Conservation (phyloP, 2,113 vertebrate genomes). For the Cairina moschata region DNA sequence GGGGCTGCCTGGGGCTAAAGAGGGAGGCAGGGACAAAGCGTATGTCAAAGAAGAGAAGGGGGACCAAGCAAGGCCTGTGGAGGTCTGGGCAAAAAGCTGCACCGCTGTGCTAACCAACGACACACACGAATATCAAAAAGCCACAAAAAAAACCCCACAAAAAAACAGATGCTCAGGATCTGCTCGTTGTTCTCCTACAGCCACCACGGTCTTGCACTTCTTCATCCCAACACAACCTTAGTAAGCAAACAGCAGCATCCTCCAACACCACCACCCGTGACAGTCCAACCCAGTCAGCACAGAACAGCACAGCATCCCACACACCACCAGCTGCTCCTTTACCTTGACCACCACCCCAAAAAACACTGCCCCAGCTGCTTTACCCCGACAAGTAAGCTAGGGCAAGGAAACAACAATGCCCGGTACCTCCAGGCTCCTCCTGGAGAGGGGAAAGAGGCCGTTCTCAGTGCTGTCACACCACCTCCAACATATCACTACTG, state of each 20-base stretch:
- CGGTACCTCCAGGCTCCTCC: not conserved
- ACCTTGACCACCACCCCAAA: not conserved
- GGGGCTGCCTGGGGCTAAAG: not conserved
- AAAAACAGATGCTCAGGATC: not conserved
- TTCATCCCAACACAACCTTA: not conserved
- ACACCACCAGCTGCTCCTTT: not conserved
- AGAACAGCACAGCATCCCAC: not conserved
- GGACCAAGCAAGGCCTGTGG: not conserved
- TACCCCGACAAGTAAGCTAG: not conserved
- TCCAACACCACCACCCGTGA: not conserved
- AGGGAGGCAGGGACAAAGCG: not conserved
- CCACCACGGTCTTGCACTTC: not conserved
- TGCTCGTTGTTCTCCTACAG: not conserved
- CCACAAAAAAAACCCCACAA: not conserved
- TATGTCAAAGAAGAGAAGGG: not conserved
- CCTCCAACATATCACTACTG: not conserved
- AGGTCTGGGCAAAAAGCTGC: not conserved
- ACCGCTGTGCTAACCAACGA: not conserved
- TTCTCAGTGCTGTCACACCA: not conserved
- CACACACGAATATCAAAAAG: not conserved
- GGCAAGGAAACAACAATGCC: not conserved
- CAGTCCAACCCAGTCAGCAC: not conserved
- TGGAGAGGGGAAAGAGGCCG: rapidly evolving
- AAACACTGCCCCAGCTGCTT: not conserved
- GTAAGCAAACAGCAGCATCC: not conserved